Conservation (phyloP, 2,888 invertebrate genomes). For the Erebia ligea region DNA sequence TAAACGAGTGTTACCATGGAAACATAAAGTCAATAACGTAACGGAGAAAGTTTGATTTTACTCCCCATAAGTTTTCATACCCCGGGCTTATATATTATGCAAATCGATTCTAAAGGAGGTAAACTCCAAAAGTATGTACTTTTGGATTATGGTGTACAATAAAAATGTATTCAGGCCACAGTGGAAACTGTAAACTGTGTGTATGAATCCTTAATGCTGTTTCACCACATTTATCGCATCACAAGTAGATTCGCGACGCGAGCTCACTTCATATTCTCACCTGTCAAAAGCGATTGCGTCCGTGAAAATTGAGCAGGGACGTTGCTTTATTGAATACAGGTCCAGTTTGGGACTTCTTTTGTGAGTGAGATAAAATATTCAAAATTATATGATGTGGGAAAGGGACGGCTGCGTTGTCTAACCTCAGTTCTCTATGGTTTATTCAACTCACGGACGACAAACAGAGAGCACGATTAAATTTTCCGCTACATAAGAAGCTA, state of each 20-base stretch:
- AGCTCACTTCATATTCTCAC: conserved; percentile 50
- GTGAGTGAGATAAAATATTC: conserved; percentile 52
- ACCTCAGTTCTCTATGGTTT: conserved; percentile 61
- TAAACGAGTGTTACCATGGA: too few relatives aligned
- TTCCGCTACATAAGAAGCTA: conserved; percentile 73
- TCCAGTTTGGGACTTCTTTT: conserved; percentile 54
- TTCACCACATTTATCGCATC: conserved; percentile 38
- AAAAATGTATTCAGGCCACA: conserved; percentile 16
- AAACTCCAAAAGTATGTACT: too few relatives aligned
- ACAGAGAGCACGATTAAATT: conserved; percentile 75
- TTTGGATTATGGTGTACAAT: too few relatives aligned
- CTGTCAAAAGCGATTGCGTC: conserved; percentile 58
- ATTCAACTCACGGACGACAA: conserved; percentile 72
- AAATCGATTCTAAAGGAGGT: too few relatives aligned
- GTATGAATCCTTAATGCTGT: conserved; percentile 36
- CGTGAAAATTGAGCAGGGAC: conserved; percentile 59
- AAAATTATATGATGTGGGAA: conserved; percentile 47
- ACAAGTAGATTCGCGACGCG: conserved; percentile 33
- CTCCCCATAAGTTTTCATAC: too few relatives aligned
- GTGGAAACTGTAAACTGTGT: conserved; percentile 6
- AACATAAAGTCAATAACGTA: too few relatives aligned
- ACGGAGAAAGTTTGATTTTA: too few relatives aligned
- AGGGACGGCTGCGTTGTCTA: conserved; percentile 46
- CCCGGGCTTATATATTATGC: too few relatives aligned
- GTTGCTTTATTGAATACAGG: conserved; percentile 55